A percentile compares a stretch with the other conserved stretches of the same genome.
phyloP scores from a whole-genome alignment of 2,113 vertebrate species.

The Platichthys stellatus region DNA sequence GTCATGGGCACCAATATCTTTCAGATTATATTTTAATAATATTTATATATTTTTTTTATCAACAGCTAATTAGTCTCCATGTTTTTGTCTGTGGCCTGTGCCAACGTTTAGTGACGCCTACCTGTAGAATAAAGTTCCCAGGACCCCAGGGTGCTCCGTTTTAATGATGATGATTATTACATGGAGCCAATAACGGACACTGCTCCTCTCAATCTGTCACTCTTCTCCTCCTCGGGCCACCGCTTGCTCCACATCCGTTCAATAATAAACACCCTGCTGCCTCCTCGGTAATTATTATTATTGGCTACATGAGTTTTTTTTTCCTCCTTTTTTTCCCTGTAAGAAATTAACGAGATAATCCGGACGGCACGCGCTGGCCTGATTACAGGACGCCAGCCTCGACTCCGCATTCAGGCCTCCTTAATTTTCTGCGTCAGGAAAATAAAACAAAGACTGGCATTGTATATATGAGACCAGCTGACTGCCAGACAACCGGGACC shows the following conservation, averaged over 20 bases:
- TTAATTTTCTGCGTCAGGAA: slow-evolving; percentile 92
- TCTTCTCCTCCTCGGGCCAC: slow-evolving; percentile 75
- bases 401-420: slow-evolving; percentile 85
- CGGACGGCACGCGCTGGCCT: slow-evolving; percentile 94
- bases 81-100: slow-evolving; percentile 18
- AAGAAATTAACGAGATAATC: slow-evolving; percentile 99
- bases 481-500: slow-evolving; percentile 65
- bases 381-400: slow-evolving; percentile 92
- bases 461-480: slow-evolving; percentile 77
- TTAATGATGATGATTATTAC: slow-evolving; percentile 30
- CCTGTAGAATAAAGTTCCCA: slow-evolving; percentile 62
- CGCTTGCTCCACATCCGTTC: slow-evolving; percentile 89
- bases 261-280: slow-evolving; percentile 89
- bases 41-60: neutral
- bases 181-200: slow-evolving; percentile 85
- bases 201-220: slow-evolving; percentile 88
- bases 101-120: slow-evolving; percentile 53
- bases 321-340: slow-evolving; percentile 64
- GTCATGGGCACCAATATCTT: neutral
- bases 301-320: slow-evolving; percentile 82
- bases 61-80: slow-evolving; percentile 29
- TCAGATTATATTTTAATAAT: neutral
- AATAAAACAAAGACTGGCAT: slow-evolving; percentile 83
- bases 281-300: slow-evolving; percentile 90
- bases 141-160: slow-evolving; percentile 20